Percentiles rank a stretch among this genome's conserved stretches.
These are phyloP conservation scores for Blennius ocellaris DNA, from an alignment of 2,113 vertebrate genomes.

Conservation along the genomic window DNA sequence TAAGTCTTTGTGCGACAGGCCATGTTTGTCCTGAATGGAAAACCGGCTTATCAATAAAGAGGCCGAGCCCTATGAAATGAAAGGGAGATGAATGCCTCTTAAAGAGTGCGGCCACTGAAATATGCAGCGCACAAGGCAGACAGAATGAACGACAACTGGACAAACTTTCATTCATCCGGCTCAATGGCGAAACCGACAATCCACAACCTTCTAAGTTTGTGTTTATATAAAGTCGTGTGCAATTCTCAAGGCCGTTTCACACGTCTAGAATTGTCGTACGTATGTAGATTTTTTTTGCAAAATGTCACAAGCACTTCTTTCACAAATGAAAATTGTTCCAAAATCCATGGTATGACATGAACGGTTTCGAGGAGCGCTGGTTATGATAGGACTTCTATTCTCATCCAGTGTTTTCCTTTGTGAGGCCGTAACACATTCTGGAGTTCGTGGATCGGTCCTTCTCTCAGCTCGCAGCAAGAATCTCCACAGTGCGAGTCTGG, in stretches of 20 bases:
- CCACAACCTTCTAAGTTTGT: not conserved
- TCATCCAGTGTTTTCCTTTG: too few species aligned
- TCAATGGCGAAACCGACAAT: constrained; percentile 8
- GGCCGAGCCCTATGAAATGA: constrained; percentile 61
- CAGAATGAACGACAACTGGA: constrained; percentile 61
- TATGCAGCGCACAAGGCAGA: constrained; percentile 23
- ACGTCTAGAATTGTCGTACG: not conserved
- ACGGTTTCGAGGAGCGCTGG: too few species aligned
- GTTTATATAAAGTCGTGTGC: not conserved
- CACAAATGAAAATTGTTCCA: too few species aligned
- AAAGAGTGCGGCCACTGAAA: constrained; percentile 45
- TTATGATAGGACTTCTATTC: too few species aligned
- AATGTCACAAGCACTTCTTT: too few species aligned
- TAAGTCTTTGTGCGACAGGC: constrained; percentile 63
- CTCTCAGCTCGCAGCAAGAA: too few species aligned
- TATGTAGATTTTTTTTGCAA: constrained; percentile 4
- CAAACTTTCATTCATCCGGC: constrained; percentile 25
- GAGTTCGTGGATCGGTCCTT: too few species aligned
- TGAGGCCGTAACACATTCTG: too few species aligned
- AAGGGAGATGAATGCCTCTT: constrained; percentile 55
- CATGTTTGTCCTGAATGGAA: constrained; percentile 68
- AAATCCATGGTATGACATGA: too few species aligned
- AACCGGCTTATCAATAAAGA: constrained; percentile 75
- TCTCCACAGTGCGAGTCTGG: too few species aligned
- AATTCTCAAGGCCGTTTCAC: not conserved